phyloP scores from a whole-genome alignment of 2,797 vertebrate species.

The Benthosema pterotum region DNA sequence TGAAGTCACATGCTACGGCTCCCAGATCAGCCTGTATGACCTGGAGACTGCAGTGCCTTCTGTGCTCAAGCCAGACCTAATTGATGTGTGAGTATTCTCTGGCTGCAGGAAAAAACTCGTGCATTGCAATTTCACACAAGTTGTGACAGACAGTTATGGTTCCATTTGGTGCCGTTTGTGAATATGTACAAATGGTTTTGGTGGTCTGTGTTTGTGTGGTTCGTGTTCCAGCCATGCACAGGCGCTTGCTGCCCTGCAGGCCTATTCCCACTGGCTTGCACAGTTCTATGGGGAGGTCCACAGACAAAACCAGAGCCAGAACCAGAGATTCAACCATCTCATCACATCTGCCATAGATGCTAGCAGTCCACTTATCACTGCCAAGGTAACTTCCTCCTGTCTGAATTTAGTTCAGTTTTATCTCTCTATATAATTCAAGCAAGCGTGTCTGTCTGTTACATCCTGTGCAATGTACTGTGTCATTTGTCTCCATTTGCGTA shows the following conservation, averaged over 20 bases:
- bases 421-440: no score
- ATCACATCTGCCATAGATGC: slow-evolving; percentile 93
- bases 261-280: slow-evolving; percentile 95
- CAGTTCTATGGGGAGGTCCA: slow-evolving; percentile 96
- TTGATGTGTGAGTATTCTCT: slow-evolving; percentile 90
- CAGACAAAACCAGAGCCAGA: slow-evolving; percentile 85
- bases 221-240: slow-evolving; percentile 86
- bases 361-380: slow-evolving; percentile 85
- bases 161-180: no score
- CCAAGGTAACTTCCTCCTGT: slow-evolving; percentile 57
- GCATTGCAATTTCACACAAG: no score
- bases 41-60: slow-evolving; percentile 97
- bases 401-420: no score
- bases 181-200: not conserved
- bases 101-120: not conserved
- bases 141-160: no score
- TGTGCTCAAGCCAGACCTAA: slow-evolving; percentile 96
- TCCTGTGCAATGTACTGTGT: no score
- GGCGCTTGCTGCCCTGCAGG: slow-evolving; percentile 94
- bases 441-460: no score
- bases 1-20: slow-evolving; percentile 94
- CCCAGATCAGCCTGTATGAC: slow-evolving; percentile 94
- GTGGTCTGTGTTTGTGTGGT: not conserved
- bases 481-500: no score
- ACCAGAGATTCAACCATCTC: slow-evolving; percentile 85